A percentile compares a stretch with the other conserved stretches of the same genome.
Evolutionary conservation across 2,113 vertebrate species (phyloP).

Genomic region (Asarcornis scutulata): DNA sequence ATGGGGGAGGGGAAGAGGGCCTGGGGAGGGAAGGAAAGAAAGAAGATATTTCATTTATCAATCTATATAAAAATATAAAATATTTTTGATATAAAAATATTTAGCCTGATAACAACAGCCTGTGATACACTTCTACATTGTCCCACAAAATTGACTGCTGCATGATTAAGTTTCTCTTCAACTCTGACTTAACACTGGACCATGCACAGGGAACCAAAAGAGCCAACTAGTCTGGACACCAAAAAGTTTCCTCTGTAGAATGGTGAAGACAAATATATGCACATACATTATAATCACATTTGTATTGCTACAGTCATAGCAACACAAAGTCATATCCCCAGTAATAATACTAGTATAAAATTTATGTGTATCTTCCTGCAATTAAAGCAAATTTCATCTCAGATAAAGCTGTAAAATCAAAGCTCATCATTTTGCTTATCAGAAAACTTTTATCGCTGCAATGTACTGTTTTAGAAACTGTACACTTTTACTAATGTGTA

Average conservation of each 20-base stretch:
- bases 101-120: neutral
- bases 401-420: neutral
- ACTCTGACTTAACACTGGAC: neutral
- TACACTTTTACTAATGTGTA: neutral
- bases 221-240: neutral
- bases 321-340: neutral
- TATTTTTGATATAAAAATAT: neutral
- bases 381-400: neutral
- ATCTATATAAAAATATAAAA: neutral
- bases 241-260: neutral
- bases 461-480: neutral
- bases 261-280: neutral
- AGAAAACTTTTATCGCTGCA: neutral
- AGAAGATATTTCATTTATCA: neutral
- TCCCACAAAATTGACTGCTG: neutral
- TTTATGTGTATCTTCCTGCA: fast-evolving
- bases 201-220: neutral
- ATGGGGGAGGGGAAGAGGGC: too few species aligned
- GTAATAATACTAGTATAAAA: neutral
- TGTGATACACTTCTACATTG: neutral
- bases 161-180: neutral
- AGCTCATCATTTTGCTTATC: neutral
- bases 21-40: neutral
- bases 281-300: neutral
- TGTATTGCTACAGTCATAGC: neutral